Evolutionary conservation across 2,888 invertebrate species (phyloP), one percentile per base, ranked within the genome.

Genomic region (Abrostola triplasia): DNA sequence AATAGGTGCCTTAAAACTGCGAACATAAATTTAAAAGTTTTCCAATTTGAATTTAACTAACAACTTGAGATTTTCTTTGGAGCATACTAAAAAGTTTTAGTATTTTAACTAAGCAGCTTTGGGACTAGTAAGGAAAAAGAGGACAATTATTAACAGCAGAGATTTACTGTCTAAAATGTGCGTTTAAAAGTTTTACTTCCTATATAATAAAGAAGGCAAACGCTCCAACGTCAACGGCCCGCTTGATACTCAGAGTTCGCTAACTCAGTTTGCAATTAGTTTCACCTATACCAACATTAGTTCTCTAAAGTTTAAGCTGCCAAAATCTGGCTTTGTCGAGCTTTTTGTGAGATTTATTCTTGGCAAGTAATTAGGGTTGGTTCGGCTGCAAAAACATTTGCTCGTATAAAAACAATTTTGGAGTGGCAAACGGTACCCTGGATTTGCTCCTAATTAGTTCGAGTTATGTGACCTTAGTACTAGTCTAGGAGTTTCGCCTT

Each of bases 41-140:
- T 88, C 90, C 91, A 92, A 93, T 93, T 92, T 92, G 89, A 92
- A 92, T 93, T 92, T 92, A 91, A 91, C 92, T 92, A 90, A 91
- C 90, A 90, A 91, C 88, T 91, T 88, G 83, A 89, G 88, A 89
- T 90, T 91, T 90, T 90, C 90, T 88, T 88, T 79, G 82, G 76
- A 84, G 86, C 83, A 86, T 86, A 86, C 88, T 89, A 88, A 89
- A 90, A 90, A 88, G 84, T 87, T 90, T 85, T 78, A 87, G 86
- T 88, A 84, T 89, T 90, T 87, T 87, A 89, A 90, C 88, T 87
- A 88, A 89, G 84, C 84, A 88, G 86, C 84, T 81, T 74, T 71
- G 78, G 75, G 82, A 80, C 67, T 76, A 74, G 79, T 70, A 81
- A 65, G 74, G 72, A 77, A 79, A 76, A 80, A 73, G 78, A 84